Base-by-base conservation (phyloP, 2,888 invertebrate genomes). In the Temnothorax rugatulus region DNA sequence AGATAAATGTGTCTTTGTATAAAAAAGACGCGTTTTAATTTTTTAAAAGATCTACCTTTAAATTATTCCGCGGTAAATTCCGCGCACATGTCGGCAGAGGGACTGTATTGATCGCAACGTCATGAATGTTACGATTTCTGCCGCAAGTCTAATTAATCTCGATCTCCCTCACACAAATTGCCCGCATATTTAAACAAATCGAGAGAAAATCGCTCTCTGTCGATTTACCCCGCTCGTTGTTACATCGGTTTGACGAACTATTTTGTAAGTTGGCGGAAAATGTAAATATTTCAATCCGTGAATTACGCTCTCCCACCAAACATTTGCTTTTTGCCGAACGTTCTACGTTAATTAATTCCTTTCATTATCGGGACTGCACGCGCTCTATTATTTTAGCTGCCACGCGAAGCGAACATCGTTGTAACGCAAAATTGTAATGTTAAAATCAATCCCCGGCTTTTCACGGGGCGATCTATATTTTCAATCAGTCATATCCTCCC, bases 341-440 rank as follows among this genome's bases (percentile, higher is more conserved):
- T 52, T 76, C 63, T 21, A 54, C 66, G 44, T 77, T 77, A 77
- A 77, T 77, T 77, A 77, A 77, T 77, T 77, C 68, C 77, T 52
- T 66, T 77, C 77, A 77, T 77, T 77, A 77, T 77, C 54, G 44
- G 15, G n/a, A 44, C 54, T 57, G 68, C 57, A 76, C 47, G 57
- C 29, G 52, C 54, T 77, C 77, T 77, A 77, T 77, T 77, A 77
- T 77, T 68, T 68, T 77, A 57, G n/a, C 57, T 15, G n/a, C 29
- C 29, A 44, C 21, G 54, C 44, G 15, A 52, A 57, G 25, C 21
- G 54, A 57, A 29, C 44, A 29, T 68, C 54, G 57, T 68, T 77
- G 52, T 44, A 44, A 77, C 44, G 38, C 41, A 54, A 77, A 77
- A 66, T 66, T 77, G 57, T 44, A 68, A 77, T 4, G 15, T 77